phyloP scores from a whole-genome alignment of 2,797 vertebrate species.

The Manis javanica region DNA sequence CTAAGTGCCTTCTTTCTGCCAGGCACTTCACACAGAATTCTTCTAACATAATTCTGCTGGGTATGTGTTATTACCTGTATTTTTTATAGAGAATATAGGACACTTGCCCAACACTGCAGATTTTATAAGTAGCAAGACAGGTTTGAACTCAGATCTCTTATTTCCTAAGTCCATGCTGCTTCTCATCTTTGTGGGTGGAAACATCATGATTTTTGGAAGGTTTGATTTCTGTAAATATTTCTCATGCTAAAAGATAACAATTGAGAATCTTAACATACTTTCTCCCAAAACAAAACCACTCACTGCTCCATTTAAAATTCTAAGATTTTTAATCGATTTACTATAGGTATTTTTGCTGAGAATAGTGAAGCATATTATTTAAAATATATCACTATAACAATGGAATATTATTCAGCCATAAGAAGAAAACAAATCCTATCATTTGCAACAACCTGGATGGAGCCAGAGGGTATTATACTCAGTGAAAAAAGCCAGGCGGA shows the following conservation, averaged over 20 bases:
- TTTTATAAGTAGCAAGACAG: neutral
- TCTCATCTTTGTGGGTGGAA: neutral
- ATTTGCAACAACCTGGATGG: too few species aligned
- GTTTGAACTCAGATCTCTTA: neutral
- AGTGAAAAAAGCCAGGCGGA: too few species aligned
- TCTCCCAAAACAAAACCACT: neutral
- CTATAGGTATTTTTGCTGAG: neutral
- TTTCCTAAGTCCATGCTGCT: neutral
- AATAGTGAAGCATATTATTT: neutral
- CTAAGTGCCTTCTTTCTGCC: neutral
- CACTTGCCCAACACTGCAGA: neutral
- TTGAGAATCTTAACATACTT: constrained; percentile 20
- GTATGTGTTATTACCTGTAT: neutral
- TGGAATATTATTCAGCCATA: too few species aligned
- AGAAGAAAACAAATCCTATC: too few species aligned
- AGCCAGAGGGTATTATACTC: too few species aligned
- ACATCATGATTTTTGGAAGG: neutral
- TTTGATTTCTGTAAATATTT: neutral
- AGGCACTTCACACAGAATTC: neutral
- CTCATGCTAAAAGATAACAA: neutral
- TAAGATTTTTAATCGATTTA: neutral
- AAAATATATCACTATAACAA: neutral
- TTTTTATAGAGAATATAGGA: neutral
- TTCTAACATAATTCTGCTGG: neutral
- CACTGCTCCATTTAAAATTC: neutral